A percentile compares a stretch with the other conserved stretches of the same genome.
phyloP scores from a whole-genome alignment of 92 coral and sea anemone species.

The Epizoanthus scotinus region DNA sequence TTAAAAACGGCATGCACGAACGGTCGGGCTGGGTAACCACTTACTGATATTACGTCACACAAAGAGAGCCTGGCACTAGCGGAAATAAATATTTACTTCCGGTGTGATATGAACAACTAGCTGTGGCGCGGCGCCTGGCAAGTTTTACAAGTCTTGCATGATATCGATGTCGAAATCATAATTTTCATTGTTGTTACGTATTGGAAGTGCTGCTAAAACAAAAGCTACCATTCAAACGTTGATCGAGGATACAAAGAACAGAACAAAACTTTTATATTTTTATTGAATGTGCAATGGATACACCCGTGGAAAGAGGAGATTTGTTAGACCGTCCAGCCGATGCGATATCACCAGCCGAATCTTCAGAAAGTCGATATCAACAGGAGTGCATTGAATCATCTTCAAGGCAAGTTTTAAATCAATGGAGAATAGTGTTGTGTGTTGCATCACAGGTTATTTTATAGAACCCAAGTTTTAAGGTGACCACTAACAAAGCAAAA shows the following conservation, averaged over 20 bases:
- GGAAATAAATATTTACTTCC: not conserved
- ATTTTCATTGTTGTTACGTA: not conserved
- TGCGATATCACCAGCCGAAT: not conserved
- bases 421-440: not conserved
- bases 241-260: too few species aligned
- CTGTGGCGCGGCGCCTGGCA: not conserved
- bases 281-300: not conserved
- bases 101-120: not conserved
- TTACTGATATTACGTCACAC: slow-evolving; percentile 53
- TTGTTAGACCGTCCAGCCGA: not conserved
- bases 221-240: too few species aligned
- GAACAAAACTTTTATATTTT: too few species aligned
- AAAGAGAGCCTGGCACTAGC: slow-evolving; percentile 57
- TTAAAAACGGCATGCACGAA: not conserved
- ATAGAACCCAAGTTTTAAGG: too few species aligned
- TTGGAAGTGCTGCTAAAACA: too few species aligned
- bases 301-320: not conserved
- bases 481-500: too few species aligned
- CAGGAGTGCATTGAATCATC: not conserved
- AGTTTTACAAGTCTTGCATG: not conserved
- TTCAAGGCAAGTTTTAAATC: not conserved
- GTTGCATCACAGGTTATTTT: not conserved
- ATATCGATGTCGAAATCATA: not conserved
- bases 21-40: slow-evolving; percentile 36
- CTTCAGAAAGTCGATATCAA: not conserved